Conservation (phyloP, 92 coral and sea anemone species). For the Muricea muricata region DNA sequence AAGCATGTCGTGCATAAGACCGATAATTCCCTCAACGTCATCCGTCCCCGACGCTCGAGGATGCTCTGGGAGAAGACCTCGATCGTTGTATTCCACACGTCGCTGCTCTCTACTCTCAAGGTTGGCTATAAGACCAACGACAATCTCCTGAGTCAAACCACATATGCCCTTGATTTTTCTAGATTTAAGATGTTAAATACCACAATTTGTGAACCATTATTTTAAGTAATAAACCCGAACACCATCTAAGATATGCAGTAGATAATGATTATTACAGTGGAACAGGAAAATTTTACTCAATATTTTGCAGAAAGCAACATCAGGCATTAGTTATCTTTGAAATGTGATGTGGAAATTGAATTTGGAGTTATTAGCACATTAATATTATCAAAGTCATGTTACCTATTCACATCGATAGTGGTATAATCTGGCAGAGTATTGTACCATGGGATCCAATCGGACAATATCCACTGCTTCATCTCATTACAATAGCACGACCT, state of each 20-base stretch:
- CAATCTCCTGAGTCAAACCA: conserved; percentile 65
- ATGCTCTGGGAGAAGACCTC: conserved; percentile 71
- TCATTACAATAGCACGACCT: neutral
- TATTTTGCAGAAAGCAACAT: no score
- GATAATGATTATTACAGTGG: no score
- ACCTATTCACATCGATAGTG: neutral
- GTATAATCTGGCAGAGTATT: neutral
- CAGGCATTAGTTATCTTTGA: no score
- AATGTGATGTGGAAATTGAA: no score
- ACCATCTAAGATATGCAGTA: no score
- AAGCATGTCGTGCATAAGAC: conserved; percentile 66
- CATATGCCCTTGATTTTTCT: conserved; percentile 70
- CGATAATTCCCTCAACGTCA: conserved; percentile 71
- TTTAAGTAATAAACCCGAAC: no score
- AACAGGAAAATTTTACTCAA: no score
- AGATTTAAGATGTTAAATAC: neutral
- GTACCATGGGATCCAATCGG: neutral
- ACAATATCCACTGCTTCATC: neutral
- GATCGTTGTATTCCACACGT: conserved; percentile 43
- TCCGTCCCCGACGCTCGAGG: conserved; percentile 72
- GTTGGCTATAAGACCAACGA: conserved; percentile 67
- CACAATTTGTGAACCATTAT: neutral
- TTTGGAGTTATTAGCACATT: no score
- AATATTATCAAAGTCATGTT: neutral
- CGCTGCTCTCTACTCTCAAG: conserved; percentile 65